Evolutionary conservation across 2,113 vertebrate species (phyloP).

Genomic region (Gnathonemus echidnorhynchus): DNA sequence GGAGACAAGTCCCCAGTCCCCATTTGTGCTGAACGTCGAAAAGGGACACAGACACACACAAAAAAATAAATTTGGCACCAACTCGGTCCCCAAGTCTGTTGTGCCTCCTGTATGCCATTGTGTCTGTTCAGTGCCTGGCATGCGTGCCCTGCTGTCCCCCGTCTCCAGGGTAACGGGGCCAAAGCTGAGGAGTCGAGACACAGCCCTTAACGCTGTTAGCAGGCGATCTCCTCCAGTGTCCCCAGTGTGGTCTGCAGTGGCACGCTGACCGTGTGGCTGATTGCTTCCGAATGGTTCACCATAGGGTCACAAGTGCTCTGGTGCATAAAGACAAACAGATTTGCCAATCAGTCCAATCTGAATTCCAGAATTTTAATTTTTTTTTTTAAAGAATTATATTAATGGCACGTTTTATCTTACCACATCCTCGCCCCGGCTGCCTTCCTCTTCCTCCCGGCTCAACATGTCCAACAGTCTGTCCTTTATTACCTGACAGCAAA

Average conservation of each 20-base stretch:
- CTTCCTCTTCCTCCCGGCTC: constrained; percentile 88
- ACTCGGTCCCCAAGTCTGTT: neutral
- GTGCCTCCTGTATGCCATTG: constrained; percentile 41
- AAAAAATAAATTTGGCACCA: constrained; percentile 25
- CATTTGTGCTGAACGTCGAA: constrained; percentile 19
- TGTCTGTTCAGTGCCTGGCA: constrained; percentile 44
- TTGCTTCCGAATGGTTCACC: constrained; percentile 89
- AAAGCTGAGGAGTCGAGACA: neutral
- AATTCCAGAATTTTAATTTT: neutral
- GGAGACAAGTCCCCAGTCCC: constrained; percentile 44
- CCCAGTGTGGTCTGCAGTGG: constrained; percentile 88
- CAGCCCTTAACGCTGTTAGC: constrained; percentile 52
- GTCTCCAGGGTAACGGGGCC: neutral
- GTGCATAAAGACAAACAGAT: constrained; percentile 6
- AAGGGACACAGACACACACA: neutral
- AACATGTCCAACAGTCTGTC: constrained; percentile 85
- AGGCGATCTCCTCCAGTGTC: constrained; percentile 91
- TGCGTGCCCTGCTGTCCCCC: constrained; percentile 14
- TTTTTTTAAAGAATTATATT: neutral
- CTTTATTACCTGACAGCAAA: constrained; percentile 77
- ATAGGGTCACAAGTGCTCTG: constrained; percentile 92
- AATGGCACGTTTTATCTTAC: constrained; percentile 55
- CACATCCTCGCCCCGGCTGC: constrained; percentile 87
- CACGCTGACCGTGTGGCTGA: constrained; percentile 93
- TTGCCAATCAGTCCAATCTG: neutral